Percentiles rank a stretch among this genome's conserved stretches.
These are phyloP conservation scores for Rhynchotus rufescens DNA, from an alignment of 2,797 vertebrate species.

Conservation along the genomic window DNA sequence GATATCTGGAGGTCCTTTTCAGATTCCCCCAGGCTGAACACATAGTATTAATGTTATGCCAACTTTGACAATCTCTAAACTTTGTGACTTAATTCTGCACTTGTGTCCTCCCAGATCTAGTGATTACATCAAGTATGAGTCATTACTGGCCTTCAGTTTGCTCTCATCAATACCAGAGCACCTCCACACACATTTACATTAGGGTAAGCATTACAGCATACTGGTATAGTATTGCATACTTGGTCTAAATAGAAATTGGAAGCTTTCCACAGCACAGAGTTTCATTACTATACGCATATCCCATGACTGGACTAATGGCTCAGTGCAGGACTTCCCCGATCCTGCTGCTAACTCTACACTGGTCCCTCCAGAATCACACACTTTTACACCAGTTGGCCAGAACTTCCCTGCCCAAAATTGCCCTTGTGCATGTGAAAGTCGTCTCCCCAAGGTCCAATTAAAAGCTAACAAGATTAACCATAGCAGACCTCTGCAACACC, in stretches of 20 bases:
- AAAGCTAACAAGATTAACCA: not conserved
- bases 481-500: not conserved
- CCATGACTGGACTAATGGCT: no score
- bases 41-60: rapidly evolving
- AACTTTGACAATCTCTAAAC: not conserved
- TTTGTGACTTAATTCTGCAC: not conserved
- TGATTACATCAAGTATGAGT: not conserved
- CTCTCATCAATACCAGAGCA: not conserved
- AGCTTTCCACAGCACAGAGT: not conserved
- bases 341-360: not conserved
- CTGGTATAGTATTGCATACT: not conserved
- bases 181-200: not conserved
- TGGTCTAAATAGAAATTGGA: not conserved
- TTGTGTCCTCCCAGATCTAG: not conserved
- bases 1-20: not conserved
- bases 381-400: not conserved
- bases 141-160: not conserved
- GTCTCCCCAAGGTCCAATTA: not conserved
- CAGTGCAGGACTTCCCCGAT: not conserved
- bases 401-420: not conserved
- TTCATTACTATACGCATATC: not conserved
- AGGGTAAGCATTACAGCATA: not conserved
- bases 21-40: not conserved
- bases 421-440: not conserved
- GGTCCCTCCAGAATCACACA: not conserved